phyloP scores from a whole-genome alignment of 2,113 vertebrate genomes.

The Triplophysa rosa region DNA sequence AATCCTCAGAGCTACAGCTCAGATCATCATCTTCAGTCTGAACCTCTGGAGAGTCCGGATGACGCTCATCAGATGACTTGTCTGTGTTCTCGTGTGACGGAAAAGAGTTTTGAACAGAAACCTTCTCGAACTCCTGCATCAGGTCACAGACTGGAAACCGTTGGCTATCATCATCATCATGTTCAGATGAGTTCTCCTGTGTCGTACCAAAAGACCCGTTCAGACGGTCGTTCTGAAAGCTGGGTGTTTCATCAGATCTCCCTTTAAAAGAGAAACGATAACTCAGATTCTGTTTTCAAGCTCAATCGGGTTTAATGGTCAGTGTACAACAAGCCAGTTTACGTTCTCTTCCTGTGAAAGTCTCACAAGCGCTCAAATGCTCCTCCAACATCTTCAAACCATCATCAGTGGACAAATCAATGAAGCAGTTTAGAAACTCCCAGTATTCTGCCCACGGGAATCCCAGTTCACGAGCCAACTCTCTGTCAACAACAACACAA shows the following conservation, averaged over 20 bases:
- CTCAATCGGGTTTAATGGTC: too few relatives aligned
- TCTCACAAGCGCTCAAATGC: slow-evolving; percentile 69
- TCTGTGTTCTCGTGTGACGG: slow-evolving; percentile 34
- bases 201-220: neutral
- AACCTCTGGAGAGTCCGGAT: neutral
- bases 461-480: slow-evolving; percentile 87
- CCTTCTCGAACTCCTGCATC: slow-evolving; percentile 81
- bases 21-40: slow-evolving; percentile 37
- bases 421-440: slow-evolving; percentile 94
- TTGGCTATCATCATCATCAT: slow-evolving; percentile 49
- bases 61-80: slow-evolving; percentile 54
- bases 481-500: slow-evolving; percentile 73
- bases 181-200: neutral
- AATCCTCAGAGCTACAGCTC: slow-evolving; percentile 65
- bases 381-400: slow-evolving; percentile 88
- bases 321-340: too few relatives aligned
- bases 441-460: slow-evolving; percentile 96
- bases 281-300: neutral
- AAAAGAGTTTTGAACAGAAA: slow-evolving; percentile 72
- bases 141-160: slow-evolving; percentile 58
- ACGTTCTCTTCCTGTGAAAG: neutral
- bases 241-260: slow-evolving; percentile 4
- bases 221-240: neutral
- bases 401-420: slow-evolving; percentile 87
- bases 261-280: neutral